A percentile compares a stretch with the other conserved stretches of the same genome.
Evolutionary conservation across 2,113 vertebrate species (phyloP).

Genomic region (Sardina pilchardus): DNA sequence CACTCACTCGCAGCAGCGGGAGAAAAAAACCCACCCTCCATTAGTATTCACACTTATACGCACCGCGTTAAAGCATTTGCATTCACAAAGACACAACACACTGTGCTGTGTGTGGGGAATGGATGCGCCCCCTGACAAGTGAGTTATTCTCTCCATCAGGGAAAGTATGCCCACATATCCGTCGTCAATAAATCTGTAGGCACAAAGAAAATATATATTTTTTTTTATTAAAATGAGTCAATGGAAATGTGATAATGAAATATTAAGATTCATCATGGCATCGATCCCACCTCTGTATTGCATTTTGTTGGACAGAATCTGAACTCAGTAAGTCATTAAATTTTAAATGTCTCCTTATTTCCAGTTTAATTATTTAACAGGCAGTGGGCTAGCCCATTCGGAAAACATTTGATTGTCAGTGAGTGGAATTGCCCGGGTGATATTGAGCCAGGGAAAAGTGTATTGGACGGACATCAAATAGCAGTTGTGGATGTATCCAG

Average conservation of each 20-base stretch:
- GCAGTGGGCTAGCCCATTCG: constrained; percentile 24
- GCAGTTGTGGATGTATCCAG: background rate
- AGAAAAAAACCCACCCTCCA: background rate
- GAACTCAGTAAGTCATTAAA: constrained; percentile 42
- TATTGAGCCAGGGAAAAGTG: background rate
- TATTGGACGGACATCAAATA: background rate
- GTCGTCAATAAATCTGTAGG: constrained; percentile 34
- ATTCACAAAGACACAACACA: constrained; percentile 39
- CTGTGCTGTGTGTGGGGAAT: constrained; percentile 8
- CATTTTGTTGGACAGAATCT: constrained; percentile 45
- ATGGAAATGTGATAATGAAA: constrained; percentile 38
- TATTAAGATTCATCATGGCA: constrained; percentile 41
- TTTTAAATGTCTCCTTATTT: constrained; percentile 47
- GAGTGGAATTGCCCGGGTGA: background rate
- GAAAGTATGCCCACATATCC: constrained; percentile 32
- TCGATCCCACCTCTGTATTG: constrained; percentile 39
- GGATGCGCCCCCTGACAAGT: constrained; percentile 22
- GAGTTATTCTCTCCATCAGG: constrained; percentile 19
- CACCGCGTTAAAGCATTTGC: constrained; percentile 36
- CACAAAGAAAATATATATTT: constrained; percentile 23
- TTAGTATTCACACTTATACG: constrained; percentile 35
- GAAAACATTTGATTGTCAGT: constrained; percentile 40
- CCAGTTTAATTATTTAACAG: constrained; percentile 46
- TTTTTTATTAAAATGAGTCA: constrained; percentile 41
- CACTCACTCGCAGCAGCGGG: constrained; percentile 7